Conservation (phyloP, 2,113 vertebrate species). For the Butorides virescens region DNA sequence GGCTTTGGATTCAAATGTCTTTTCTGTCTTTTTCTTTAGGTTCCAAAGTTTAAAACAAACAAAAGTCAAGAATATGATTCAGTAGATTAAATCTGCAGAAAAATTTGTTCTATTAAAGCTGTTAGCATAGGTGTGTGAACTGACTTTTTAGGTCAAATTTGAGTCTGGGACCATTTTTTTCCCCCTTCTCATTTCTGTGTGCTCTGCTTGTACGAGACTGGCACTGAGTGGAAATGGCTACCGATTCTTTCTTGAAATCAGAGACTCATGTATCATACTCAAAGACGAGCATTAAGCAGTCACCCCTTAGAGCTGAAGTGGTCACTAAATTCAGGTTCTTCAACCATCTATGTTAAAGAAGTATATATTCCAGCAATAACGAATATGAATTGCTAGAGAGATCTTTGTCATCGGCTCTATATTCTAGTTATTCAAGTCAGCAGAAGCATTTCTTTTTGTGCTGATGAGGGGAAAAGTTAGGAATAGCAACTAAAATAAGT, state of each 20-base stretch:
- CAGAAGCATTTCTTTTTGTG: not conserved
- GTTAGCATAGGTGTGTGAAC: not conserved
- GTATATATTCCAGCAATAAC: not conserved
- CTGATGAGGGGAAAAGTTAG: not conserved
- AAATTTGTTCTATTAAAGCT: not conserved
- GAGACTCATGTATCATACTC: not conserved
- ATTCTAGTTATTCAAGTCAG: not conserved
- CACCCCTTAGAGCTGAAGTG: not conserved
- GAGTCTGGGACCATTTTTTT: not conserved
- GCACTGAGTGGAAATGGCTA: not conserved
- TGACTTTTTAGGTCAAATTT: not conserved
- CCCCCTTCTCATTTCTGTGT: not conserved
- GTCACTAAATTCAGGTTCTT: not conserved
- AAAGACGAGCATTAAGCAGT: not conserved
- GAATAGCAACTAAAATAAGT: not conserved
- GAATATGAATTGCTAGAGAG: not conserved
- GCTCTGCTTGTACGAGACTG: not conserved
- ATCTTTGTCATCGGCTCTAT: not conserved
- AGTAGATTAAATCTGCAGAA: not conserved
- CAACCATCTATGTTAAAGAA: not conserved
- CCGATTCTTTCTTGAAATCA: not conserved
- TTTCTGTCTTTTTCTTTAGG: not conserved
- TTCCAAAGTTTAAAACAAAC: not conserved
- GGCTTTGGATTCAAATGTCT: not conserved
- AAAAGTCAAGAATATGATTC: not conserved